Percentiles rank a stretch among this genome's conserved stretches.
These are phyloP conservation scores for Pygoscelis antarcticus DNA, from an alignment of 2,113 vertebrate genomes.

Conservation along the genomic window DNA sequence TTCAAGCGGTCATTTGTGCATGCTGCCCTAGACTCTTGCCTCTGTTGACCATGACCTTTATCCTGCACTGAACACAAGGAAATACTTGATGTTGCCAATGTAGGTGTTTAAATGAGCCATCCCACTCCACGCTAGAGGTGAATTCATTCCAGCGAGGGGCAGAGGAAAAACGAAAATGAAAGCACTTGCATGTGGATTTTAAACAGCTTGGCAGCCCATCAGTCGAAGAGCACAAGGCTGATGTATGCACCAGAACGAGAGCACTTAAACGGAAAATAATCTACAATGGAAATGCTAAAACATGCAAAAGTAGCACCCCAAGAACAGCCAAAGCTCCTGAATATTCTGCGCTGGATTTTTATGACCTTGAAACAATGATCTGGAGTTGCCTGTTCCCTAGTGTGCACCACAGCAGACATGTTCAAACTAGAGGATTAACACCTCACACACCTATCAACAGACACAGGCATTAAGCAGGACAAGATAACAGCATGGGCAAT, in stretches of 20 bases:
- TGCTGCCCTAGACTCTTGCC: not conserved
- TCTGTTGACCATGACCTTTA: not conserved
- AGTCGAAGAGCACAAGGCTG: not conserved
- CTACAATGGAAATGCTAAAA: not conserved
- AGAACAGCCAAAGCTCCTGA: not conserved
- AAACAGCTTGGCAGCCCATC: not conserved
- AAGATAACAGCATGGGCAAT: slow-evolving; percentile 70
- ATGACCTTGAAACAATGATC: slow-evolving; percentile 63
- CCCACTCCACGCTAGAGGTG: not conserved
- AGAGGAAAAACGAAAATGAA: not conserved
- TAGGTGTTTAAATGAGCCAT: not conserved
- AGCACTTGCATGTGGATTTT: not conserved
- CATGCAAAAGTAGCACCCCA: not conserved
- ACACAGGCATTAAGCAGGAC: slow-evolving; percentile 56
- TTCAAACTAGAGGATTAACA: slow-evolving; percentile 66
- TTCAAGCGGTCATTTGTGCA: not conserved
- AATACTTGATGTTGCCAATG: not conserved
- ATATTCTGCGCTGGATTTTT: slow-evolving; percentile 19
- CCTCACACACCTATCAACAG: slow-evolving; percentile 71
- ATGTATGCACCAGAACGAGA: not conserved
- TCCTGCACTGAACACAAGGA: not conserved
- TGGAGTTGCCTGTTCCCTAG: slow-evolving; percentile 2
- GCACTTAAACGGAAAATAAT: not conserved
- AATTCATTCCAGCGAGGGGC: not conserved
- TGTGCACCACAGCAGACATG: slow-evolving; percentile 9